Conservation (phyloP, 1,140 invertebrate genomes). For the Drosophila kohkoa region DNA sequence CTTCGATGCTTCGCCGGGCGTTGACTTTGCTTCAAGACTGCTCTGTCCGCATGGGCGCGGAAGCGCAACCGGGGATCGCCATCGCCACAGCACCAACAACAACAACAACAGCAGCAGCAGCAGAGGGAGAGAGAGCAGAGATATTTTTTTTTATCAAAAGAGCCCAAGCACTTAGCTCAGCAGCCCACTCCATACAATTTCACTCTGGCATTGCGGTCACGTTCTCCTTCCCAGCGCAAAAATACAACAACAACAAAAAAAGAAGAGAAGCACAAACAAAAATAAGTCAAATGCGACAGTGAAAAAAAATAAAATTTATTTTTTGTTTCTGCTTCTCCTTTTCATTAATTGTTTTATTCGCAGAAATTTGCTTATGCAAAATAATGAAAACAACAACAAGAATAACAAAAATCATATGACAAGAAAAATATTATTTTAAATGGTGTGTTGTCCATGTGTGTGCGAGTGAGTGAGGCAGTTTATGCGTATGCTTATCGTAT, state of each 20-base stretch:
- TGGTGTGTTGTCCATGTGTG: slow-evolving; percentile 9
- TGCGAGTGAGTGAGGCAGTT: slow-evolving; percentile 4
- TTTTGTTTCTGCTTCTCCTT: slow-evolving; percentile 63
- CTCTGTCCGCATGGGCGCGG: slow-evolving; percentile 35
- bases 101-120: background rate
- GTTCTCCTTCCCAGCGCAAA: slow-evolving; percentile 63
- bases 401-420: slow-evolving; percentile 27
- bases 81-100: background rate
- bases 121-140: background rate
- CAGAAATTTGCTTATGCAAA: slow-evolving; percentile 72
- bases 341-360: slow-evolving; percentile 78
- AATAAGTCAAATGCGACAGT: slow-evolving; percentile 44
- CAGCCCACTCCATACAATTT: slow-evolving; percentile 53
- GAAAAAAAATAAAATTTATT: slow-evolving; percentile 40
- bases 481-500: slow-evolving; percentile 35
- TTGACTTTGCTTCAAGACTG: slow-evolving; percentile 63
- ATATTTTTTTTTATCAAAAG: slow-evolving; percentile 51
- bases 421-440: slow-evolving; percentile 54
- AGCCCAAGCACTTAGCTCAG: slow-evolving; percentile 1
- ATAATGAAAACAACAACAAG: slow-evolving; percentile 30
- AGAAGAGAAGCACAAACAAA: slow-evolving; percentile 14
- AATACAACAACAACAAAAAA: slow-evolving; percentile 23
- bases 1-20: slow-evolving; percentile 52
- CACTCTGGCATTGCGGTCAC: slow-evolving; percentile 73
- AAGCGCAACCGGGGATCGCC: slow-evolving; percentile 21